phyloP scores from a whole-genome alignment of 2,113 vertebrate genomes.

The Trochalopteron elliotii region DNA sequence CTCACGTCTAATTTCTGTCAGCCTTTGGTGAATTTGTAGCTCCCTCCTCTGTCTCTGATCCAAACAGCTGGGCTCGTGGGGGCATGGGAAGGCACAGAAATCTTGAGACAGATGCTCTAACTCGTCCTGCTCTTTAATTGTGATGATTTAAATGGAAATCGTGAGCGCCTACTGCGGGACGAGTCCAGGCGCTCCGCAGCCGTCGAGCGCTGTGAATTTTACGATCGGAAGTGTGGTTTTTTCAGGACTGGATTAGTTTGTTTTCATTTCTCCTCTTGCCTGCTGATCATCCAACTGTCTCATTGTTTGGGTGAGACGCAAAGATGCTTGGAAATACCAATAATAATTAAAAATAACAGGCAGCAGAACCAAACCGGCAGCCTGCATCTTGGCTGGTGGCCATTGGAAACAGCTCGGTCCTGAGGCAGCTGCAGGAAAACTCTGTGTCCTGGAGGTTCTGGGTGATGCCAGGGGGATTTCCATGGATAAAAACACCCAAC shows the following conservation, averaged over 20 bases:
- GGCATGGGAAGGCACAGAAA: neutral
- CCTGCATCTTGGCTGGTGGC: neutral
- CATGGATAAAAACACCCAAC: accelerated
- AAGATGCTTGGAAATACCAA: neutral
- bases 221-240: neutral
- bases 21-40: neutral
- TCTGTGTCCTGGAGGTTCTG: neutral
- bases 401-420: neutral
- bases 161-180: neutral
- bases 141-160: constrained; percentile 13
- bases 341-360: constrained; percentile 16
- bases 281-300: constrained; percentile 38
- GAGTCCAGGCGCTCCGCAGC: neutral
- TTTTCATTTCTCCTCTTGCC: constrained; percentile 1
- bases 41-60: neutral
- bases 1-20: neutral
- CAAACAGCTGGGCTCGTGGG: neutral
- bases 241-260: neutral
- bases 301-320: neutral
- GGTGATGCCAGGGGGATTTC: neutral
- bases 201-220: neutral
- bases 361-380: neutral
- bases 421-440: neutral
- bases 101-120: constrained; percentile 15
- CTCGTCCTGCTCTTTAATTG: constrained; percentile 6